Evolutionary conservation across 2,888 invertebrate genomes (phyloP).

Genomic region (Notodonta dromedarius): DNA sequence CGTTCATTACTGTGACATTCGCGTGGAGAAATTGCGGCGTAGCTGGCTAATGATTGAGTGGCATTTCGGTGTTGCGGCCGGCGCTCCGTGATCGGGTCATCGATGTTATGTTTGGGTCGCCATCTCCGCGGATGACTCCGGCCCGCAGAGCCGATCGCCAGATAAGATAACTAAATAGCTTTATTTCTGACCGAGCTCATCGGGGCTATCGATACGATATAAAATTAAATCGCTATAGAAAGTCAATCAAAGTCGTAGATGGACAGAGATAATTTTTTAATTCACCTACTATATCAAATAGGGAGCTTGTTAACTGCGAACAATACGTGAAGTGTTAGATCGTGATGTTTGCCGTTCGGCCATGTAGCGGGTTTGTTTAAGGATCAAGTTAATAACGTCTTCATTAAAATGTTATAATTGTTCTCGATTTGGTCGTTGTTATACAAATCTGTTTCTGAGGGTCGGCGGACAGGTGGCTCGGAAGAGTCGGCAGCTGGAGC

Average conservation of each 20-base stretch:
- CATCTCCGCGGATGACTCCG: conserved; percentile 56
- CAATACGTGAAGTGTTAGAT: conserved; percentile 7
- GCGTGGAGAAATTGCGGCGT: conserved; percentile 67
- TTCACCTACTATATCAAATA: conserved; percentile 27
- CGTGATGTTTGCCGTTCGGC: background rate
- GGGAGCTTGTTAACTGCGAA: conserved; percentile 11
- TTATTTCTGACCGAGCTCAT: conserved; percentile 66
- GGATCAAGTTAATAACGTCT: conserved; percentile 2
- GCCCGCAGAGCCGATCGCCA: conserved; percentile 55
- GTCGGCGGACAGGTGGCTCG: conserved; percentile 38
- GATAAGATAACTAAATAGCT: conserved; percentile 74
- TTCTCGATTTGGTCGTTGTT: conserved; percentile 1
- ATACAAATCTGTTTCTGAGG: conserved; percentile 2
- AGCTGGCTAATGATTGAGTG: conserved; percentile 64
- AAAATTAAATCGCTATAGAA: conserved; percentile 74
- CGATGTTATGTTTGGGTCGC: conserved; percentile 66
- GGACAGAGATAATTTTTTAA: conserved; percentile 48
- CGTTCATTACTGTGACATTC: conserved; percentile 73
- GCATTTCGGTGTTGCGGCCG: conserved; percentile 54
- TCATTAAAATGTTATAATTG: conserved; percentile 4
- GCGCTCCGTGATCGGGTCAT: conserved; percentile 60
- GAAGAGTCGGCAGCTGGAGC: conserved; percentile 46
- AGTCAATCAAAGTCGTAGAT: conserved; percentile 72
- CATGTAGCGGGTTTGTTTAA: background rate
- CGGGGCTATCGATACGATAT: conserved; percentile 64